Conservation (phyloP, 2,797 vertebrate species). For the Pipistrellus pygmaeus region DNA sequence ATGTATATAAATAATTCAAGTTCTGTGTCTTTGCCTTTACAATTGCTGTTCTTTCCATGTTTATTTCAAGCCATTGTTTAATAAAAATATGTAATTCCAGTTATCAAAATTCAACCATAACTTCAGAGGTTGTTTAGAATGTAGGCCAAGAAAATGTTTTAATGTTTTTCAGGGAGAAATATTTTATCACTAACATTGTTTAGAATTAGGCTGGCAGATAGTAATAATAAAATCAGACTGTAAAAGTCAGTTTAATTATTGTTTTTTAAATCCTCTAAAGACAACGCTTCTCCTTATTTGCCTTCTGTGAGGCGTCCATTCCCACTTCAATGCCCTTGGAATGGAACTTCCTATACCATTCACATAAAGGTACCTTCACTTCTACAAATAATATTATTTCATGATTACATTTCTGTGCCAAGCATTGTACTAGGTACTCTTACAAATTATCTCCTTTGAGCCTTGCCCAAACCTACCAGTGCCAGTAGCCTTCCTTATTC, state of each 20-base stretch:
- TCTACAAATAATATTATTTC: conserved; percentile 35
- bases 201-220: conserved; percentile 18
- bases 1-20: neutral
- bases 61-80: neutral
- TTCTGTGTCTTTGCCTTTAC: neutral
- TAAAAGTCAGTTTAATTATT: conserved; percentile 48
- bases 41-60: neutral
- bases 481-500: neutral
- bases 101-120: conserved; percentile 42
- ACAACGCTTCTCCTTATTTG: neutral
- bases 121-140: neutral
- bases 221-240: neutral
- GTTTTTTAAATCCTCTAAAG: conserved; percentile 13
- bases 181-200: conserved; percentile 56
- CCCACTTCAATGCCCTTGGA: neutral
- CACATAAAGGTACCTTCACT: neutral
- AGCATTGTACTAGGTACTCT: neutral
- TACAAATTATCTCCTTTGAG: neutral
- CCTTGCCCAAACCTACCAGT: neutral
- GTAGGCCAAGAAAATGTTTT: neutral
- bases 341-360: neutral
- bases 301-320: neutral
- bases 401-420: neutral
- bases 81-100: neutral
- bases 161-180: conserved; percentile 21